Percentiles rank a stretch among this genome's conserved stretches.
Evolutionary conservation across 2,888 invertebrate species (phyloP).

Genomic region (Phyto melanocephala): DNA sequence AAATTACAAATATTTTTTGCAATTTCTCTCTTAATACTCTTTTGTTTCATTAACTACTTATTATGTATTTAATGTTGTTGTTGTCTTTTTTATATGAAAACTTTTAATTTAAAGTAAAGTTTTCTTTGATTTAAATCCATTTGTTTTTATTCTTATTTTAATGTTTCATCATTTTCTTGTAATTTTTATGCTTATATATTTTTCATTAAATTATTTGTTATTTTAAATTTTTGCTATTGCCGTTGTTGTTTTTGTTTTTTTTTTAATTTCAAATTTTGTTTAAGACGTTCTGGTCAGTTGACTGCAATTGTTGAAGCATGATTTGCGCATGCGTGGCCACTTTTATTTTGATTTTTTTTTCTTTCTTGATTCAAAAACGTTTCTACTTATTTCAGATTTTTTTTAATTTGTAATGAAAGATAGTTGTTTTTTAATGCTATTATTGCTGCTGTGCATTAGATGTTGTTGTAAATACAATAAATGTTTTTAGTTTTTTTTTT

Average conservation of each 20-base stretch:
- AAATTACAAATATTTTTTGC: not conserved
- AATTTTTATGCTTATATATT: not conserved
- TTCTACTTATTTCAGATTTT: conserved; percentile 26
- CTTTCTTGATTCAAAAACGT: conserved; percentile 17
- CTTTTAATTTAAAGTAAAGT: conserved; percentile 10
- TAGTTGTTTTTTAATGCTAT: not conserved
- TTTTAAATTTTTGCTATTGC: not conserved
- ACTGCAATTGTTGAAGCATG: conserved; percentile 58
- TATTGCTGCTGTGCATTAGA: not conserved
- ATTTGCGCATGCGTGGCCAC: conserved; percentile 63
- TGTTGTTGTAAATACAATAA: conserved; percentile 22
- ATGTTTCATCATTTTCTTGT: conserved; percentile 39
- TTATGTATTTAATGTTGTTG: not conserved
- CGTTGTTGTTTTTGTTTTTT: conserved; percentile 7
- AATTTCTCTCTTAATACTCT: not conserved
- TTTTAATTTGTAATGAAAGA: not conserved
- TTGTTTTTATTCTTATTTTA: conserved; percentile 41
- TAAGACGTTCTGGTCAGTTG: conserved; percentile 60
- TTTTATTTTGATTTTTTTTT: conserved; percentile 36
- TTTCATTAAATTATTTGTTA: not conserved
- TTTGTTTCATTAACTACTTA: not conserved
- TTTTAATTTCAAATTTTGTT: conserved; percentile 26
- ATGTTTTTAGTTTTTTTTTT: not conserved
- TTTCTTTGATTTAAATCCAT: conserved; percentile 21
- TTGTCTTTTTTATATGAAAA: conserved; percentile 17